Conservation (phyloP, 1,140 invertebrate genomes). For the Drosophila aff. region DNA sequence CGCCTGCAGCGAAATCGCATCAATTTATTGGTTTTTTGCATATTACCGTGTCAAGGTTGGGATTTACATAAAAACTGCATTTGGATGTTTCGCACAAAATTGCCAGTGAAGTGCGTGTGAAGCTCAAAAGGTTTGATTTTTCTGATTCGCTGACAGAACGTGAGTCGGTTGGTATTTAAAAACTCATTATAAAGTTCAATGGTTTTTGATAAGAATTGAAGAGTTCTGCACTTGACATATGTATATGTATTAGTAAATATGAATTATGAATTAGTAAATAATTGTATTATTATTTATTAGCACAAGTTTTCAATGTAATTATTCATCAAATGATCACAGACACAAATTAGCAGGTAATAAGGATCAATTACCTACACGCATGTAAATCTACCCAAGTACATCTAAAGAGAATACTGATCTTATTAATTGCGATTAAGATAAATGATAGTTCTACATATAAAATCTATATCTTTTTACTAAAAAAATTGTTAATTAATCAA, state of each 20-base stretch:
- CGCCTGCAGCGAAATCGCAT: slow-evolving; percentile 76
- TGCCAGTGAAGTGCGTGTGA: slow-evolving; percentile 63
- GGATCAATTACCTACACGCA: neutral
- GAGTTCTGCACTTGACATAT: neutral
- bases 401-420: too few relatives aligned
- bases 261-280: neutral
- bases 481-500: too few relatives aligned
- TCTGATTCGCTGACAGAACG: neutral
- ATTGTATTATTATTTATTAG: neutral
- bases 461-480: too few relatives aligned
- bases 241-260: neutral
- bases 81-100: slow-evolving; percentile 32
- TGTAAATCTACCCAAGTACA: neutral
- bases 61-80: slow-evolving; percentile 74
- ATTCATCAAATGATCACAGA: neutral
- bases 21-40: slow-evolving; percentile 66
- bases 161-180: slow-evolving; percentile 3
- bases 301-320: neutral
- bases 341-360: neutral
- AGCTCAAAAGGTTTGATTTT: slow-evolving; percentile 28
- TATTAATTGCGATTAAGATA: too few relatives aligned
- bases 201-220: neutral
- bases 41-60: slow-evolving; percentile 71
- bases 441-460: too few relatives aligned
- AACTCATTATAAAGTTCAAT: slow-evolving; percentile 1